Evolutionary conservation across 2,888 invertebrate genomes (phyloP), one percentile per base, ranked within the genome.

Genomic region (Dicycla oo): DNA sequence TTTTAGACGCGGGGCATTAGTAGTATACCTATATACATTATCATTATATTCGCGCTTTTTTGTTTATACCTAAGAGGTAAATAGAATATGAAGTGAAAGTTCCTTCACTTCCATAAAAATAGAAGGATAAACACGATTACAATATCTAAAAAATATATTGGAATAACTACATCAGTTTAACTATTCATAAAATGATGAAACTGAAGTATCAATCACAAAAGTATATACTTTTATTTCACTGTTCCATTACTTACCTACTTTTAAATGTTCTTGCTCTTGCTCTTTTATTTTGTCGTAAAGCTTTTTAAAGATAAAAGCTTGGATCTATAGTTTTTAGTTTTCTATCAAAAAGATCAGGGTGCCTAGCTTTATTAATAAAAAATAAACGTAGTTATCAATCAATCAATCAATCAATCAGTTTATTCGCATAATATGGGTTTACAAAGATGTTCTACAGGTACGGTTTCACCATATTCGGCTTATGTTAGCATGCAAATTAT

Each of bases 1-100:
- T 86, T 81, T 82, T 75, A 80, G 81, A 75, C 63, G 60, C 65
- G 3, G 58, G 23, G 63, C 38, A 73, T 75, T 67, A 73, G 64
- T 69, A 53, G 67, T n/a, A 5, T 34, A 34, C 34, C 34, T 34
- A 34, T 62, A 74, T 64, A 75, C 63, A 78, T 79, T 77, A 78
- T 79, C 71, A 69, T 79, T 73, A 72, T 76, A 64, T 80, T 83
- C 73, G n/a, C 73, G 62, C 58, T 60, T 72, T 81, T 80, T 79
- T 75, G 47, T 57, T 56, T 13, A 11, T 38, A 23, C n/a, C n/a
- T n/a, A n/a, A 15, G 11, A 51, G 13, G 34, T 57, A 62, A 72
- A 57, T 62, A 26, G 11, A 47, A 54, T 43, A 26, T 43, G 4
- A 11, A 54, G 34, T 38, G 38, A 54, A 76, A 69, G 47, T 43